Base-by-base conservation (phyloP, 2,113 vertebrate genomes). In the Theristicus caerulescens region DNA sequence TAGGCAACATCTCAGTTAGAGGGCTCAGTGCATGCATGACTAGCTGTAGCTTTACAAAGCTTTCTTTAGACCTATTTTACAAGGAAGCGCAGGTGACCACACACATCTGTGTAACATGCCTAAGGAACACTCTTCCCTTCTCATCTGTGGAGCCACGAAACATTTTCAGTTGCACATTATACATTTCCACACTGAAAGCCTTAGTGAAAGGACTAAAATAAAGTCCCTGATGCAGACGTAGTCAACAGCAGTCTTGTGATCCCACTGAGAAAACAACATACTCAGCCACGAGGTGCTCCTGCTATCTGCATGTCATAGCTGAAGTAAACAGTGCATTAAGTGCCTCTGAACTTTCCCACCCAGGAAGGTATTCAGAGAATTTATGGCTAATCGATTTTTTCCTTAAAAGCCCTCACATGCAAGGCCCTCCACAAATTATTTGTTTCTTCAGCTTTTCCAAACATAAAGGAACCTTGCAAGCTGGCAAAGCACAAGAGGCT, bases 401-500 rank as follows among this genome's bases (percentile, higher is more conserved):
- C 38, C 32, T 70, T 47, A 42, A 59, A 94, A 89, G 44, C 7
- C 2, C 1, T 72, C 57, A 59, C 13, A 64, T 14, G 26, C 42
- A 87, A 86, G 24, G 69, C 32, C 11, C 40, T 67, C 27, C 31
- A 90, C 10, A 69, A 90, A 88, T 51, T 52, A 54, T 52, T 46
- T 82, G 21, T 52, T 82, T 79, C 51, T 86, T 94, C 40, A 77
- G 19, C 71, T 80, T 85, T 88, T 74, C 51, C 79, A 88, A 93
- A 82, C 32, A 57, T n/a, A 73, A 72, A 86, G 49, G 31, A 80
- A 72, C 25, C 25, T 44, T 8, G 40, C 19, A 71, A 58, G 16
- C 9, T 81, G 20, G 46, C 59, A 86, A 80, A 91, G 79, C 25
- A 78, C 46, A 91, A 64, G 46, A 70, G 22, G 29, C 55, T 94